These are phyloP conservation scores for Magallana nippona DNA, from an alignment of 2,888 invertebrate species.

Conservation along the genomic window DNA sequence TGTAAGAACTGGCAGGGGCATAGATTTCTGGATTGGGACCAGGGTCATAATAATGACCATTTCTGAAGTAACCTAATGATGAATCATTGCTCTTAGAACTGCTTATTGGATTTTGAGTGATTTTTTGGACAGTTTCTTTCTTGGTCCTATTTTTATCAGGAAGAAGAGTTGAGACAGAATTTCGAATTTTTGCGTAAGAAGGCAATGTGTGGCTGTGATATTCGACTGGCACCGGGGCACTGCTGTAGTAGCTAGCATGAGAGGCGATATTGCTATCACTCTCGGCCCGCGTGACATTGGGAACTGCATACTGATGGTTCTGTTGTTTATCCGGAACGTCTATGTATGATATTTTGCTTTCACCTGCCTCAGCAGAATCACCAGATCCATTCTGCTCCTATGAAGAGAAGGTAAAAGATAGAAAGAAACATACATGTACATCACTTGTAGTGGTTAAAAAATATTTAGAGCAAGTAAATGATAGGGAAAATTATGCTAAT, in stretches of 20 bases:
- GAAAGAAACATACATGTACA: background rate
- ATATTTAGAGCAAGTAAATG: too few species aligned
- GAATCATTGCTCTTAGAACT: constrained; percentile 52
- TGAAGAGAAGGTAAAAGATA: constrained; percentile 6
- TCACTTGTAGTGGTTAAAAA: background rate
- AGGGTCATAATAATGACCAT: constrained; percentile 73
- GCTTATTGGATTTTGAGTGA: constrained; percentile 28
- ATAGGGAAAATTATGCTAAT: too few species aligned
- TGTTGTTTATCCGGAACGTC: constrained; percentile 62
- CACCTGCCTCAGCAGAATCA: constrained; percentile 57
- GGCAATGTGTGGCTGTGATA: constrained; percentile 55
- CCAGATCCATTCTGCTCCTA: constrained; percentile 55
- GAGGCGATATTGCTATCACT: constrained; percentile 56
- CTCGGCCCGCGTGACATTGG: constrained; percentile 63
- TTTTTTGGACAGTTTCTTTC: constrained; percentile 46
- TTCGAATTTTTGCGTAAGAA: constrained; percentile 55
- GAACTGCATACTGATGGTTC: constrained; percentile 50
- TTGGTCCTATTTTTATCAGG: constrained; percentile 51
- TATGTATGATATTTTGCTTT: constrained; percentile 69
- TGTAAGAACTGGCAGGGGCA: constrained; percentile 75
- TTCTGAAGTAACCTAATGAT: constrained; percentile 71
- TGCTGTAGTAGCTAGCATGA: constrained; percentile 69
- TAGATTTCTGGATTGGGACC: constrained; percentile 69
- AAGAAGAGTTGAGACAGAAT: constrained; percentile 58
- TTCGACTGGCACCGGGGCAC: constrained; percentile 70